Evolutionary conservation across 2,888 invertebrate genomes (phyloP), one percentile per base, ranked within the genome.

Genomic region (Pseudolycoriella hygida): DNA sequence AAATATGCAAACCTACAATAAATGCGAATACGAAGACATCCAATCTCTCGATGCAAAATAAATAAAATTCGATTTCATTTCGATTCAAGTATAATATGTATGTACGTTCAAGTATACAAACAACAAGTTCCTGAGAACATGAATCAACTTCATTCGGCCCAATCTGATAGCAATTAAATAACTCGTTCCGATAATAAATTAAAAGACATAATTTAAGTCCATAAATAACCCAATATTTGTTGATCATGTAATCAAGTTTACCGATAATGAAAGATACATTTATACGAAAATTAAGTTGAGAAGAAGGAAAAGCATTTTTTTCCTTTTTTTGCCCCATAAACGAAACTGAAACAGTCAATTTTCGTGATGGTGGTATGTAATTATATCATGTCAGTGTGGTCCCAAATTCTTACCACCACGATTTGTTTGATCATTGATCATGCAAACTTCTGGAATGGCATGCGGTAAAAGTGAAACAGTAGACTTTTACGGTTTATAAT

Each of bases 311-410:
- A 34, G 5, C 34, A 8, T 25, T 25, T 8, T 25, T 25, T 25
- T 25, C 8, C 25, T 8, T 8, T 25, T 25, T 6, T 25, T 25
- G 25, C 25, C 25, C 25, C 25, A 25, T 6, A 25, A 25, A 25
- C 25, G 25, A 25, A 25, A 34, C 34, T 12, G 42, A 20, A 12
- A 17, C 14, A 42, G 10, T 14, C 42, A 42, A 25, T 42, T 42
- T 17, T 25, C 42, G 18, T 19, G 25, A 42, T 20, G 25, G 19
- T 42, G 42, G 25, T 19, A 42, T 17, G 40, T 42, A 42, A 25
- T 19, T 42, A 40, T 40, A 40, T 40, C 40, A 17, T 18, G 40
- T 40, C 19, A 19, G 42, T 42, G 42, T 25, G 34, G 34, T 34
- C 34, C 34, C 11, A 34, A 34, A 34, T 14, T 34, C n/a, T 5